Conservation (phyloP, 2,888 invertebrate species). For the Therioaphis trifolii region DNA sequence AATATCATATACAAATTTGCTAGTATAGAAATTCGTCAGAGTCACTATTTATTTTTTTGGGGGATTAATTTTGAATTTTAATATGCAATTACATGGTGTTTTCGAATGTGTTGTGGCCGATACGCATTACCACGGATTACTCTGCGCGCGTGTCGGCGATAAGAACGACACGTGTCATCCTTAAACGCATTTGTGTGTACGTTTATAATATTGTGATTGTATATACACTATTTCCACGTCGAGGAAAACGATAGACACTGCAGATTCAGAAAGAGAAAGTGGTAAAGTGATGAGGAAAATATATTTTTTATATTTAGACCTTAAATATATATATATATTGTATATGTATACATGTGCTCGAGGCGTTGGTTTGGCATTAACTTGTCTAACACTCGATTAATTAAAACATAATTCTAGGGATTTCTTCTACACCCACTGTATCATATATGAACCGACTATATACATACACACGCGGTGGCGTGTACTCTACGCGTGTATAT, state of each 20-base stretch:
- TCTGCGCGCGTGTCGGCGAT: constrained; percentile 29
- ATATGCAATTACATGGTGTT: constrained; percentile 50
- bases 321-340: not conserved
- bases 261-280: not conserved
- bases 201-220: not conserved
- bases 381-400: constrained; percentile 63
- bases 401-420: constrained; percentile 60
- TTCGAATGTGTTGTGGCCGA: constrained; percentile 27
- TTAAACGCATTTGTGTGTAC: not conserved
- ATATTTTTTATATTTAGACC: not conserved
- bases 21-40: not conserved
- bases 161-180: constrained; percentile 37
- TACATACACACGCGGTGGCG: not conserved
- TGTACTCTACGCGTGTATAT: too few relatives aligned
- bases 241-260: not conserved
- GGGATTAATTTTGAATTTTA: constrained; percentile 38
- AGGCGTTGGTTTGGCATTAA: constrained; percentile 58
- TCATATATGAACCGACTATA: not conserved
- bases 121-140: constrained; percentile 34
- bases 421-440: constrained; percentile 40
- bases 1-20: not conserved
- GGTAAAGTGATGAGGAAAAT: not conserved
- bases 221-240: too few relatives aligned
- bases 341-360: constrained; percentile 5
- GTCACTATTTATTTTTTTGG: not conserved